Evolutionary conservation across 2,888 invertebrate species (phyloP).

Genomic region (Chorisops tibialis): DNA sequence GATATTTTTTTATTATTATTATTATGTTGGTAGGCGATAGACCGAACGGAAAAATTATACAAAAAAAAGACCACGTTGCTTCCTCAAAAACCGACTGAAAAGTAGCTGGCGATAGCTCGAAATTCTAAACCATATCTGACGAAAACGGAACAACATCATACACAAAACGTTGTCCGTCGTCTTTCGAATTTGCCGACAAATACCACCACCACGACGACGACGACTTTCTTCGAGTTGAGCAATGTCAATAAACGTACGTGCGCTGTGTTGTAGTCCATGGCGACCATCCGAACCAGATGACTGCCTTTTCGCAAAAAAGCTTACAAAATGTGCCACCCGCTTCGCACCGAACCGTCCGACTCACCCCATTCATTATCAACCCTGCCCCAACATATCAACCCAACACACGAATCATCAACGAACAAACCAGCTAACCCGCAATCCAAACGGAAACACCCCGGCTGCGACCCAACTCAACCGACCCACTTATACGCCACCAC

Average conservation of each 20-base stretch:
- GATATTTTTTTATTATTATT: neutral
- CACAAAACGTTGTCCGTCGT: neutral
- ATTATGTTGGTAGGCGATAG: neutral
- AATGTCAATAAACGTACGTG: conserved; percentile 8
- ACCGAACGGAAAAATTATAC: neutral
- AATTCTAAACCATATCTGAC: neutral
- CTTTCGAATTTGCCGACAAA: conserved; percentile 1
- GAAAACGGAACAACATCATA: neutral
- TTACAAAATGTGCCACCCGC: neutral
- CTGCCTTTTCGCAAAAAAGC: neutral
- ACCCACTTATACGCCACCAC: neutral
- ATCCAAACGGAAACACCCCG: neutral
- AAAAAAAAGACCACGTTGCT: neutral
- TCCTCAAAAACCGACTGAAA: neutral
- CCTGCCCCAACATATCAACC: neutral
- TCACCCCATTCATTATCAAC: neutral
- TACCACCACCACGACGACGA: conserved; percentile 9
- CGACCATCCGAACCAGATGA: conserved; percentile 19
- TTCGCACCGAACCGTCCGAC: neutral
- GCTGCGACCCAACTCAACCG: neutral
- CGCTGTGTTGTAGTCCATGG: conserved; percentile 11
- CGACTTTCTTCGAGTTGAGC: conserved; percentile 16
- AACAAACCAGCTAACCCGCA: neutral
- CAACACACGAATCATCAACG: neutral
- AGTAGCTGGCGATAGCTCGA: neutral